A percentile compares a stretch with the other conserved stretches of the same genome.
Evolutionary conservation across 2,113 vertebrate species (phyloP).

Genomic region (Sula dactylatra): DNA sequence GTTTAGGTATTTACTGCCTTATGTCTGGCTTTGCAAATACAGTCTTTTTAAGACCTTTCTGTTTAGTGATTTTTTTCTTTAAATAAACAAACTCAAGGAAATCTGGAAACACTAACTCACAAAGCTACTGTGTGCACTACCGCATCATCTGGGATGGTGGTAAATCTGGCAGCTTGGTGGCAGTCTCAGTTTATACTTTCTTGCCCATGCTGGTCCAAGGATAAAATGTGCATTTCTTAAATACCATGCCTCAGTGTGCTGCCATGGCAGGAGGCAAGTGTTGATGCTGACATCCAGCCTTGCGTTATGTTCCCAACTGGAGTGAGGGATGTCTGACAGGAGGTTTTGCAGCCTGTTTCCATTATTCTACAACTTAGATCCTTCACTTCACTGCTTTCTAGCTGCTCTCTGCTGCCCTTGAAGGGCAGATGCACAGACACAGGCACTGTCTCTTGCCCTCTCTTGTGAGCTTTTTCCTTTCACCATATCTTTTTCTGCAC

Average conservation of each 20-base stretch:
- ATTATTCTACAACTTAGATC: neutral
- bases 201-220: neutral
- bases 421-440: neutral
- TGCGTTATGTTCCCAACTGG: neutral
- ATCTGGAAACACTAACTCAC: neutral
- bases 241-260: neutral
- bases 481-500: neutral
- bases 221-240: neutral
- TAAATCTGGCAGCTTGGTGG: neutral
- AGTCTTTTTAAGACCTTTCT: neutral
- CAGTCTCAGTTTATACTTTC: neutral
- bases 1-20: neutral
- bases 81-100: neutral
- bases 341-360: neutral
- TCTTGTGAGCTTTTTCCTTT: neutral
- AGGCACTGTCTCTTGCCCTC: neutral
- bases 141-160: neutral
- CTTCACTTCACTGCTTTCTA: neutral
- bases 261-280: fast-evolving
- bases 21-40: neutral
- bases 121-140: neutral
- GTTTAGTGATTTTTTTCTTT: neutral
- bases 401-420: neutral
- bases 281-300: neutral
- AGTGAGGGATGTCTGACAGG: neutral